Evolutionary conservation across 92 coral and sea anemone species (phyloP), one percentile per base, ranked within the genome.

Genomic region (Ricordea florida): DNA sequence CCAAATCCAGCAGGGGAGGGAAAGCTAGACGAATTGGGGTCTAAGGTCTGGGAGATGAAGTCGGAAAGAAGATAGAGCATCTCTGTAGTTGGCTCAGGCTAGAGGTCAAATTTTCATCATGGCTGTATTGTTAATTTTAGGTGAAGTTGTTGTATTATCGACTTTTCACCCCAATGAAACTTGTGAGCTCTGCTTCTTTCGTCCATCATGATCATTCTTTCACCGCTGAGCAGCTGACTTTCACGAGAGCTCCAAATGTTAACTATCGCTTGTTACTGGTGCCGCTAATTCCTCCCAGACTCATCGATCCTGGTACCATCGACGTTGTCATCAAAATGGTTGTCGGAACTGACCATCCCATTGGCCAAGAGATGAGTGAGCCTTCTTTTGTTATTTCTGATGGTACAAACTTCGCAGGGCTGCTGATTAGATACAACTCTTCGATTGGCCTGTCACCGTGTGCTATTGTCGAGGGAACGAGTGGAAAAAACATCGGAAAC

Each of bases 341-440:
- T 34, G 17, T 16, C n/a, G n/a, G n/a, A n/a, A n/a, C n/a, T n/a
- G n/a, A n/a, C n/a, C n/a, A n/a, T n/a, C n/a, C n/a, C n/a, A n/a
- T n/a, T n/a, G n/a, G n/a, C n/a, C n/a, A n/a, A n/a, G n/a, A n/a
- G n/a, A n/a, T n/a, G n/a, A n/a, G n/a, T n/a, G n/a, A n/a, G n/a
- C n/a, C n/a, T n/a, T n/a, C n/a, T n/a, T 28, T 28, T 40, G 69
- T 26, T 37, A 16, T 62, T 37, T 62, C 66, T 38, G 69, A 62
- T 24, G 50, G 69, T 35, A 36, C 6, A 8, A 47, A 50, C 69
- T 62, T 40, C 16, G 27, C 27, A 7, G 69, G 69, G 0, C 2
- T 37, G 50, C 7, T 23, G 5, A 62, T 35, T 1, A 0, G 2
- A 1, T 33, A 40, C n/a, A 62, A 62, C 50, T 62, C 37, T 35